phyloP scores from a whole-genome alignment of 2,888 invertebrate species.

The Acleris emargana region DNA sequence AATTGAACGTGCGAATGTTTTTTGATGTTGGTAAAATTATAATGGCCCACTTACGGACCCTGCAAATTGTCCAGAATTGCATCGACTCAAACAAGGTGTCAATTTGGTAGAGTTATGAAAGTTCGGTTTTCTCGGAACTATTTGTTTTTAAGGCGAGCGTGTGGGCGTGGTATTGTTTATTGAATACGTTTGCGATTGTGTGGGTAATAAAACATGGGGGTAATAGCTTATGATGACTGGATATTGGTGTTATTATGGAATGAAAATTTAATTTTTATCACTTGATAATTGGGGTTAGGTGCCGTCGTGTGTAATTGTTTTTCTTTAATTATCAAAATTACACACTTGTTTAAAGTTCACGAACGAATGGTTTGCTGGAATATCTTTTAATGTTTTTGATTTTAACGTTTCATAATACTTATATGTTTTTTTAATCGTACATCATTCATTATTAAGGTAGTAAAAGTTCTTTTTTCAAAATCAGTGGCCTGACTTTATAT shows the following conservation, averaged over 20 bases:
- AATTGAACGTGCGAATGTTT: slow-evolving; percentile 38
- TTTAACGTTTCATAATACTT: too few species aligned
- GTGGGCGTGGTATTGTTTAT: slow-evolving; percentile 70
- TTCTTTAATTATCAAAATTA: neutral
- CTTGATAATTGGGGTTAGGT: neutral
- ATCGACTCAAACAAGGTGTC: slow-evolving; percentile 80
- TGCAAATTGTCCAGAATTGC: slow-evolving; percentile 80
- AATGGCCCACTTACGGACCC: slow-evolving; percentile 80
- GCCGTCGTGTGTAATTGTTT: neutral
- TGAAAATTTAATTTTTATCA: neutral
- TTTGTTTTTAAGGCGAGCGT: slow-evolving; percentile 75
- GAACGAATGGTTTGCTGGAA: too few species aligned
- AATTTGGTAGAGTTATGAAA: slow-evolving; percentile 83
- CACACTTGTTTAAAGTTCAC: too few species aligned
- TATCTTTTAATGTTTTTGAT: too few species aligned
- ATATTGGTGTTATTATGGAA: neutral
- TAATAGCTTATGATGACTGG: neutral
- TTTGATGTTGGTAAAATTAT: slow-evolving; percentile 60
- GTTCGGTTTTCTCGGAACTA: slow-evolving; percentile 76
- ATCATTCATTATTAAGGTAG: too few species aligned
- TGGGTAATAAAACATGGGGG: slow-evolving; percentile 21
- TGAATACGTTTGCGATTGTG: slow-evolving; percentile 52
- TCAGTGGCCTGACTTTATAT: too few species aligned
- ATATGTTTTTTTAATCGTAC: too few species aligned
- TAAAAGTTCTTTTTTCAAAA: too few species aligned